Evolutionary conservation across 2,888 invertebrate species (phyloP).

Genomic region (Tiliacea citrago): DNA sequence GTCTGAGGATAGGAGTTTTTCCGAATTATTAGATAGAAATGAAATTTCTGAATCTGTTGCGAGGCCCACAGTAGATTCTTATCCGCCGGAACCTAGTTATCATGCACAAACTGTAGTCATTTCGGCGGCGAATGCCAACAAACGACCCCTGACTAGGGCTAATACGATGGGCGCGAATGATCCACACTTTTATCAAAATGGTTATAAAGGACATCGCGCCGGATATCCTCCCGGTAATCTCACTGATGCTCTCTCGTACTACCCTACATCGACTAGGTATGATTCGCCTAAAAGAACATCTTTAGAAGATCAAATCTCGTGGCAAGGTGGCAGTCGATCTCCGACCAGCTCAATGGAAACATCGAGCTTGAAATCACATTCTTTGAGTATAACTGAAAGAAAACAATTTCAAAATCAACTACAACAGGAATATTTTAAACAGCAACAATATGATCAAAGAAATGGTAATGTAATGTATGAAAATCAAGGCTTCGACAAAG

Average conservation of each 20-base stretch:
- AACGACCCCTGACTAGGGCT: constrained; percentile 90
- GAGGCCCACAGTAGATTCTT: constrained; percentile 82
- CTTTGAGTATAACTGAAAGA: constrained; percentile 89
- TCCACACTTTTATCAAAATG: constrained; percentile 90
- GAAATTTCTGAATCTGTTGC: constrained; percentile 85
- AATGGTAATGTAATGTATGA: constrained; percentile 86
- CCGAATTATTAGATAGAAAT: constrained; percentile 92
- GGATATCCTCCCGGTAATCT: constrained; percentile 94
- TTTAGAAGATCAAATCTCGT: constrained; percentile 91
- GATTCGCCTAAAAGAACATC: constrained; percentile 90
- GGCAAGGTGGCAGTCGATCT: constrained; percentile 91
- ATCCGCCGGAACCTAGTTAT: constrained; percentile 90
- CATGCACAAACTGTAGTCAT: constrained; percentile 90
- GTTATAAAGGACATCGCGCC: constrained; percentile 93
- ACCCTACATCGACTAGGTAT: constrained; percentile 93
- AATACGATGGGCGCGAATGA: constrained; percentile 90
- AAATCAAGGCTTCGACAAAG: constrained; percentile 80
- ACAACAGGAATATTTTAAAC: constrained; percentile 89
- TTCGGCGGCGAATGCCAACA: constrained; percentile 81
- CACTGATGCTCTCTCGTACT: constrained; percentile 95
- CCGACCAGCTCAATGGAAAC: constrained; percentile 92
- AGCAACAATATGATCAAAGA: constrained; percentile 89
- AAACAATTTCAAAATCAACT: constrained; percentile 90
- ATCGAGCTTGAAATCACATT: constrained; percentile 90
- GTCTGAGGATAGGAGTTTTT: constrained; percentile 92